Evolutionary conservation across 2,113 vertebrate species (phyloP), one percentile per base, ranked within the genome.

Genomic region (Limnothrissa miodon): DNA sequence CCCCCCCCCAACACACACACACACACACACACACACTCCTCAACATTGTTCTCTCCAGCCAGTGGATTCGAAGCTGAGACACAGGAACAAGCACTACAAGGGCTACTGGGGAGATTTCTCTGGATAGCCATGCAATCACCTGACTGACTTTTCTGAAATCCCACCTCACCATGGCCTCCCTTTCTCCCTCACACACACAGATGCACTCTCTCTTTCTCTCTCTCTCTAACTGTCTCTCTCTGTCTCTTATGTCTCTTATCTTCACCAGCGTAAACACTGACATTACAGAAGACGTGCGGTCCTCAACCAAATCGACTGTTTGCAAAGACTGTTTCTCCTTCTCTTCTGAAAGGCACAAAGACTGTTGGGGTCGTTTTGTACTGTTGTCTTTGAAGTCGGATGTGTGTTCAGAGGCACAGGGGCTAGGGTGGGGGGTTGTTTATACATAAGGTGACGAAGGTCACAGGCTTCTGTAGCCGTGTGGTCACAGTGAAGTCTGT

Each of bases 261-360:
- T 42, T 78, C 74, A 79, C 70, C 10, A 83, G 25, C 45, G 78
- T 78, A 53, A 17, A 79, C 48, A n/a, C 62, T 83, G 70, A 78
- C 51, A 83, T 36, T 33, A 62, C 81, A 82, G 42, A 82, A 29
- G 59, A 82, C 1, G 45, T 78, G 45, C 48, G 45, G 42, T 78
- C 46, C 48, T 70, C 81, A 46, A 19, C 23, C 85, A 78, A 66
- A 83, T 81, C 74, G 89, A 90, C 90, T 92, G 90, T 91, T 90
- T 36, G 33, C 66, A 74, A 74, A 74, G 66, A 74, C 66, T 74
- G 66, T 74, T 74, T 29, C 29, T 66, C 29, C 11, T 66, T 66
- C 25, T 66, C n/a, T 19, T 56, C 53, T 56, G 29, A 66, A 66
- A 66, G 59, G 59, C 59, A 66, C 59, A 66, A 66, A 66, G 59